Evolutionary conservation across 2,113 vertebrate genomes (phyloP), one percentile per base, ranked within the genome.

Genomic region (Mungos mungo): DNA sequence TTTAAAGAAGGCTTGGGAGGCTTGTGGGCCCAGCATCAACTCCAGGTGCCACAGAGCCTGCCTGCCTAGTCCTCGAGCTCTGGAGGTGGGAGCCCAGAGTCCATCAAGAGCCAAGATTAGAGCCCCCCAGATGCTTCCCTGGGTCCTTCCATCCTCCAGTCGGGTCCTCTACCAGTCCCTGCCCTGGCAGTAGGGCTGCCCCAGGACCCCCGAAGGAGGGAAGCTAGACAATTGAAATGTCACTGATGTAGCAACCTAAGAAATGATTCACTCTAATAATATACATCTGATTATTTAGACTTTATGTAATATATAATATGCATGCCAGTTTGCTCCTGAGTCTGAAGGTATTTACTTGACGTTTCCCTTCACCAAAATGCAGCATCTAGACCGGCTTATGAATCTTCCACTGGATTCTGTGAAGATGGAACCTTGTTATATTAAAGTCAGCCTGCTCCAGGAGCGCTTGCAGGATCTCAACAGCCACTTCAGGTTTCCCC

Each of bases 401-500:
- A 98, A 96, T 21, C 99, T 99, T 5, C 99, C 99, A 0, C 98
- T 98, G 92, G 98, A 98, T 90, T 98, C 98, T 0, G 93, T 99
- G 21, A 98, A 99, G 98, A 99, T 99, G 98, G 98, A 99, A 85
- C 98, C 98, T 93, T 99, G 99, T 92, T 99, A 99, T 93, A 80
- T 98, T 85, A 99, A 99, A 97, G 99, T 99, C 27, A 96, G 98
- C 94, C 97, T 97, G 16, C 99, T 99, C 77, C 98, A 98, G 47
- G 98, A 99, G 74, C 98, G 99, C 14, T 98, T 99, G 33, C 99
- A 99, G 95, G 98, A 99, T 69, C 99, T 99, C 94, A 98, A 99
- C 98, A 98, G 98, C 81, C 98, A 98, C 65, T 99, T 99, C 96
- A 98, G 98, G 19, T 99, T 99, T 98, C 98, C 98, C 25, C 98